Percentiles rank a stretch among this genome's conserved stretches.
Evolutionary conservation across 2,888 invertebrate species (phyloP).

Genomic region (Bruchidius siliquastri): DNA sequence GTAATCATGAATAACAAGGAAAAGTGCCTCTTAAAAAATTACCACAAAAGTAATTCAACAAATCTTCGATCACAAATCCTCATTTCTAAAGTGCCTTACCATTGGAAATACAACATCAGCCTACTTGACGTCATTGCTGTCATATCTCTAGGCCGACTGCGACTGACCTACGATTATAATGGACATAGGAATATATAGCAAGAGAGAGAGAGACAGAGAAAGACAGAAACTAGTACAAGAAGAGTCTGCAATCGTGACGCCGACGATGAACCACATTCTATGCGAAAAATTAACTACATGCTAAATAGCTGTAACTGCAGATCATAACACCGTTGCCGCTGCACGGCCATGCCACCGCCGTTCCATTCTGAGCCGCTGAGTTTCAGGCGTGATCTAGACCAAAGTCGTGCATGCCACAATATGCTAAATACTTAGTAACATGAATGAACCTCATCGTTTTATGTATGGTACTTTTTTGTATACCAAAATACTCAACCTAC

Average conservation of each 20-base stretch:
- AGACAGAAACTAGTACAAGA: conserved; percentile 1
- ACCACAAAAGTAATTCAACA: too few relatives aligned
- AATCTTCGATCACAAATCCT: too few relatives aligned
- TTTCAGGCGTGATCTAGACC: background rate
- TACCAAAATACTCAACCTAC: background rate
- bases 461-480: background rate
- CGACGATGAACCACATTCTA: conserved; percentile 24
- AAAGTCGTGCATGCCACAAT: background rate
- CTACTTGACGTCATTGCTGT: too few relatives aligned
- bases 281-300: conserved; percentile 19
- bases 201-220: background rate
- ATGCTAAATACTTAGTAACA: background rate
- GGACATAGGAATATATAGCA: background rate
- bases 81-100: too few relatives aligned
- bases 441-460: background rate
- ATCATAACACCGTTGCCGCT: conserved; percentile 9
- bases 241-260: conserved; percentile 25
- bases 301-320: conserved; percentile 21
- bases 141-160: too few relatives aligned
- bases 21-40: too few relatives aligned
- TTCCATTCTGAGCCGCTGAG: background rate
- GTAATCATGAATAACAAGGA: too few relatives aligned
- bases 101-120: too few relatives aligned
- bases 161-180: too few relatives aligned
- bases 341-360: conserved; percentile 6